Conservation (phyloP, 2,888 invertebrate genomes). For the Cephalotes varians region DNA sequence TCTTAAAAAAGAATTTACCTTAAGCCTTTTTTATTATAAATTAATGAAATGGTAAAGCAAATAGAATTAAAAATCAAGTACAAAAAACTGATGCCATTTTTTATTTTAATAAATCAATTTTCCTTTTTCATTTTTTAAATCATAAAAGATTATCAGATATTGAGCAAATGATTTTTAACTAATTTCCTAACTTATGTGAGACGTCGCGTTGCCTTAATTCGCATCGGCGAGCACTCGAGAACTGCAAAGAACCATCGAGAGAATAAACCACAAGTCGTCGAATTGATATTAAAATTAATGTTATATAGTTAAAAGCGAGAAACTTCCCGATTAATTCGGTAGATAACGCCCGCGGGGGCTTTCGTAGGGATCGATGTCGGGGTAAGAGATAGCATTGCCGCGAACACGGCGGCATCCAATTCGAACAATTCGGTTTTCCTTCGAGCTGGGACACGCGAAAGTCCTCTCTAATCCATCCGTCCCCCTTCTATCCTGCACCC, state of each 20-base stretch:
- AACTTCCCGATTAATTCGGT: slow-evolving; percentile 76
- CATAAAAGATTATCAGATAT: not conserved
- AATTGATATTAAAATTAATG: slow-evolving; percentile 69
- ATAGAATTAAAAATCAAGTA: not conserved
- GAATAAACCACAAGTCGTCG: slow-evolving; percentile 59
- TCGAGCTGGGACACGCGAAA: slow-evolving; percentile 55
- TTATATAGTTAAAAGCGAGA: slow-evolving; percentile 53
- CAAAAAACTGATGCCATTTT: not conserved
- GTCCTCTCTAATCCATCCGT: slow-evolving; percentile 46
- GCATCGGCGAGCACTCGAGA: slow-evolving; percentile 3
- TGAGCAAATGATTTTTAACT: not conserved
- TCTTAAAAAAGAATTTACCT: not conserved
- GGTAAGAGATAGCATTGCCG: slow-evolving; percentile 48
- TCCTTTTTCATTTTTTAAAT: not conserved
- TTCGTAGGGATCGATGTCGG: slow-evolving; percentile 54
- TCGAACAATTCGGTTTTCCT: slow-evolving; percentile 64
- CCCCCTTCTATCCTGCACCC: slow-evolving; percentile 24
- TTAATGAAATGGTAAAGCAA: not conserved
- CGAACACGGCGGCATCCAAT: slow-evolving; percentile 52
- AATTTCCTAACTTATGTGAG: slow-evolving; percentile 22
- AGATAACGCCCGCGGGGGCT: slow-evolving; percentile 65
- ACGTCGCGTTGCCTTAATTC: slow-evolving; percentile 23
- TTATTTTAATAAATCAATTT: not conserved
- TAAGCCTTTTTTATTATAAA: not conserved
- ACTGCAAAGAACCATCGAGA: slow-evolving; percentile 17